These are phyloP conservation scores for Hirtodrosophila trivittata DNA, from an alignment of 2,888 invertebrate species.

Conservation along the genomic window DNA sequence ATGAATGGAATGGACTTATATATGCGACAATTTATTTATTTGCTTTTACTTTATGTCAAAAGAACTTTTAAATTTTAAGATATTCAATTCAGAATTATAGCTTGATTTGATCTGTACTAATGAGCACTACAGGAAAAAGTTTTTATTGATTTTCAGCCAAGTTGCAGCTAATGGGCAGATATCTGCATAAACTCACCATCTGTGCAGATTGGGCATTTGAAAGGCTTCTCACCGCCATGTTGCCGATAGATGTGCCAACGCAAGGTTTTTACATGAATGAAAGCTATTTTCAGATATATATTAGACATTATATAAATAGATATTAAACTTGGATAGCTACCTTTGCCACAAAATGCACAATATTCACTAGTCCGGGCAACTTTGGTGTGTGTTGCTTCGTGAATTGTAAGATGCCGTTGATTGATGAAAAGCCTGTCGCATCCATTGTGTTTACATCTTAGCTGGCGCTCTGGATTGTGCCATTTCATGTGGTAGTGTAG, in stretches of 20 bases:
- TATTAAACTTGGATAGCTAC: conserved; percentile 54
- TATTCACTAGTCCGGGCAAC: conserved; percentile 71
- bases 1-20: no score
- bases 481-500: conserved; percentile 80
- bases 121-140: no score
- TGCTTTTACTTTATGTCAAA: no score
- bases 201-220: conserved; percentile 66
- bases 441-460: conserved; percentile 73
- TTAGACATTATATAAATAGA: no score
- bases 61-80: no score
- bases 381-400: conserved; percentile 75
- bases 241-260: conserved; percentile 72
- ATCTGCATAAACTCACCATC: conserved; percentile 74
- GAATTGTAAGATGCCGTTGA: conserved; percentile 76
- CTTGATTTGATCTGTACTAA: no score
- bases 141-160: no score
- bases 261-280: conserved; percentile 67
- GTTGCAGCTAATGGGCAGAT: no score
- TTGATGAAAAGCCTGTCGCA: conserved; percentile 80
- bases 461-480: conserved; percentile 77
- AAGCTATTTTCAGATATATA: conserved; percentile 35
- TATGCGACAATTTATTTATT: no score
- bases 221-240: conserved; percentile 73
- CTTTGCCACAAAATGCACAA: conserved; percentile 79
- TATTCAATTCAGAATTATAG: no score